Conservation (phyloP, 2,888 invertebrate species). For the Odontocerum albicorne region DNA sequence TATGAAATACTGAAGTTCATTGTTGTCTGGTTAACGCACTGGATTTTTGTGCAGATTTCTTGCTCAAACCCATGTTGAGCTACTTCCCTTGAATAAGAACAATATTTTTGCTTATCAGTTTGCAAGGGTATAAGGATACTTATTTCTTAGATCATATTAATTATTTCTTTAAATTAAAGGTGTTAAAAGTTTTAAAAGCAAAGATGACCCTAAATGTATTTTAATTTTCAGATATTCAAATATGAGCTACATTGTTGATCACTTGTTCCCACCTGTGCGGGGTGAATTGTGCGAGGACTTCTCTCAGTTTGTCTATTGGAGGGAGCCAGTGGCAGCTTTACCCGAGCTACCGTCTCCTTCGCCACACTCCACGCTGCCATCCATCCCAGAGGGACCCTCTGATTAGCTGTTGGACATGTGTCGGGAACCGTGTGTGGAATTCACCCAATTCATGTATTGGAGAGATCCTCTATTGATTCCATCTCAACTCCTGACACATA, state of each 20-base stretch:
- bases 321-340: conserved; percentile 72
- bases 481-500: too few relatives aligned
- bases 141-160: too few relatives aligned
- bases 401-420: conserved; percentile 10
- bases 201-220: too few relatives aligned
- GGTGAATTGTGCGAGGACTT: conserved; percentile 67
- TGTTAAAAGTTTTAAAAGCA: too few relatives aligned
- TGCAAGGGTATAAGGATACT: too few relatives aligned
- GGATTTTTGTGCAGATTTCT: too few relatives aligned
- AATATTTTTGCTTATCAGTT: too few relatives aligned
- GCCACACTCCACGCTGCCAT: conserved; percentile 36
- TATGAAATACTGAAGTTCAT: too few relatives aligned
- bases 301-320: conserved; percentile 91
- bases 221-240: conserved; percentile 80
- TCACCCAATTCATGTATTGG: conserved; percentile 4
- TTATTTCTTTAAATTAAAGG: too few relatives aligned
- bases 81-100: too few relatives aligned
- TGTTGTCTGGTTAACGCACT: too few relatives aligned
- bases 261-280: conserved; percentile 85
- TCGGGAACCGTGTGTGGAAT: neutral
- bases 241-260: conserved; percentile 93
- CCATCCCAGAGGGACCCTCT: conserved; percentile 33
- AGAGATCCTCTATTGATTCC: neutral
- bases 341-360: conserved; percentile 40
- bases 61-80: too few relatives aligned